Percentiles rank a stretch among this genome's conserved stretches.
Conservation (phyloP, 1,140 invertebrate species). For the Ptiloglossa arizonensis region DNA sequence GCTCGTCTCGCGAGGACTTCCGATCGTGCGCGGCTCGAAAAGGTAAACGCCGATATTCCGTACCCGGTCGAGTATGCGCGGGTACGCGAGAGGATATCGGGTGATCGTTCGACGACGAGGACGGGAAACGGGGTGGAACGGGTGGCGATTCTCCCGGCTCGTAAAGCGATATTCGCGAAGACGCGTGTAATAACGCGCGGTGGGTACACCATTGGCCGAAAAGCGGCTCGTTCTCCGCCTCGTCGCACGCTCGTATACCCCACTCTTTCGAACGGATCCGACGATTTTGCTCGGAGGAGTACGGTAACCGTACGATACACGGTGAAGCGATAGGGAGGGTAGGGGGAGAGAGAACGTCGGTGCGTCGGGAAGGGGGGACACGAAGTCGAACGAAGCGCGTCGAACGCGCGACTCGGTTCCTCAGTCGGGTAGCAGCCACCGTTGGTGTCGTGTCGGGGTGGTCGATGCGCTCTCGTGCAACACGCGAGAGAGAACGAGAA, state of each 20-base stretch:
- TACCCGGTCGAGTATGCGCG: neutral
- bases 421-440: conserved; percentile 73
- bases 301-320: conserved; percentile 27
- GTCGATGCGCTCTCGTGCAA: conserved; percentile 4
- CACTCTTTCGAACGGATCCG: conserved; percentile 34
- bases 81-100: neutral
- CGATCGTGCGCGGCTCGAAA: neutral
- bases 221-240: conserved; percentile 28
- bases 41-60: neutral
- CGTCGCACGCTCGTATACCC: conserved; percentile 12
- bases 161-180: conserved; percentile 50
- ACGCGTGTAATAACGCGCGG: conserved; percentile 64
- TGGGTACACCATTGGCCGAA: conserved; percentile 57
- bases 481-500: conserved; percentile 29
- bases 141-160: neutral
- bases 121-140: neutral
- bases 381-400: conserved; percentile 67
- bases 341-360: conserved; percentile 32
- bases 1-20: neutral
- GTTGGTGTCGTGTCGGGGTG: conserved; percentile 47
- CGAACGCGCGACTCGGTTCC: conserved; percentile 54
- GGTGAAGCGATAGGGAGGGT: conserved; percentile 53
- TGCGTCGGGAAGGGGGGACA: conserved; percentile 53
- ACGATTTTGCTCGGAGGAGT: conserved; percentile 52
- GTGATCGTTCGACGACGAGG: neutral